These are phyloP conservation scores for Myxocyprinus asiaticus DNA, from an alignment of 2,113 vertebrate genomes.

Conservation along the genomic window DNA sequence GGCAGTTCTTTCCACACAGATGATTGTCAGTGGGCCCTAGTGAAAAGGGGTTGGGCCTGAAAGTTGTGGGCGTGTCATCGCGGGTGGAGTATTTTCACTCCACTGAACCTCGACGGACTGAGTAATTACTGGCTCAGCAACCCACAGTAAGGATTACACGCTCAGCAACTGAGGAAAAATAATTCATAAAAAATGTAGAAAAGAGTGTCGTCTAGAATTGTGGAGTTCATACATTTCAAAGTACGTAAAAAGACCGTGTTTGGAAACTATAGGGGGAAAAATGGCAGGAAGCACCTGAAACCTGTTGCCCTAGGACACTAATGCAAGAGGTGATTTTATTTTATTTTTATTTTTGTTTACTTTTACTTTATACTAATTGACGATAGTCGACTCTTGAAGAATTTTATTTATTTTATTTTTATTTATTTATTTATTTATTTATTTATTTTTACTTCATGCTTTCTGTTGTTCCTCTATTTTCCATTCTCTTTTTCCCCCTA, in stretches of 20 bases:
- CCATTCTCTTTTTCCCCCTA: neutral
- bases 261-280: neutral
- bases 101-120: neutral
- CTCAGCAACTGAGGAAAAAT: neutral
- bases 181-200: neutral
- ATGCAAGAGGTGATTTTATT: neutral
- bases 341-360: neutral
- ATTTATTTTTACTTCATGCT: neutral
- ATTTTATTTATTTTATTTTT: neutral
- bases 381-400: too few relatives aligned
- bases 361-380: neutral
- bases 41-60: neutral
- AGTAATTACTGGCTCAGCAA: slow-evolving; percentile 28
- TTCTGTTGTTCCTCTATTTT: neutral
- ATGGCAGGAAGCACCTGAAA: slow-evolving; percentile 52
- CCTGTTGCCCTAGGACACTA: slow-evolving; percentile 43
- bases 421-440: neutral
- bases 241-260: neutral
- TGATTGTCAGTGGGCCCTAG: slow-evolving; percentile 2
- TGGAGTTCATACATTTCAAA: neutral
- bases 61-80: slow-evolving; percentile 22
- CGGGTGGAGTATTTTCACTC: slow-evolving; percentile 34
- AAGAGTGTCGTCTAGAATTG: neutral
- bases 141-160: neutral
- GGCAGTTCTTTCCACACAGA: neutral